Evolutionary conservation across 1,140 invertebrate genomes (phyloP), one percentile per base, ranked within the genome.

Genomic region (Agrypnia vestita): DNA sequence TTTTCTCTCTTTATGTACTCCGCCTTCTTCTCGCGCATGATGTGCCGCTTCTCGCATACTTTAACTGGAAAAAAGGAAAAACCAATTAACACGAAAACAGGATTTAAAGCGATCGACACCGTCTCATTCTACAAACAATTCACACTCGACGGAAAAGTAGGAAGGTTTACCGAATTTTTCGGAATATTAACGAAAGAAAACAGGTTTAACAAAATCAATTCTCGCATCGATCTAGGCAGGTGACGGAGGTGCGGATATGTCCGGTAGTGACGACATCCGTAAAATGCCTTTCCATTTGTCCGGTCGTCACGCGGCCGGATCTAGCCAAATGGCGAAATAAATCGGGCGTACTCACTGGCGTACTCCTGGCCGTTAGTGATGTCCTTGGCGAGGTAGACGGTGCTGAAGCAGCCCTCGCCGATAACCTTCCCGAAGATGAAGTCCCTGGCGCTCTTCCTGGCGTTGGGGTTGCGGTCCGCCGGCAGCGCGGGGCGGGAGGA

Each of bases 321-420:
- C 43, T n/a, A 67, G 47, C 15, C 44, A 17, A 69, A 13, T 19
- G 21, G 56, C 9, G 17, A 35, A 62, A 56, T 17, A 56, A 56
- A 10, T 3, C 0, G 13, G 25, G 46, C 12, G 10, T 64, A 94
- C 95, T 94, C 92, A 97, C 96, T 98, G 89, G 97, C 98, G 94
- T 94, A 97, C 90, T 98, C 96, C 85, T 94, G 95, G 82, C 92
- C 92, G 21, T 93, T 95, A 84, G 96, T 94, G 64, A 98, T 94
- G 88, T 98, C 97, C 88, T 97, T 97, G 47, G 96, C 97, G 78
- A 98, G 90, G 89, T 96, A 98, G 73, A 99, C 98, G 59, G 95
- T 97, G 81, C 97, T 98, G 88, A 97, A 99, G 86, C 97, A 98
- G 76, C 98, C 98, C 89, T 99, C 97, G 79, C 97, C 98, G 84